Evolutionary conservation across 1,140 invertebrate species (phyloP).

Genomic region (Pseudoatta argentina): DNA sequence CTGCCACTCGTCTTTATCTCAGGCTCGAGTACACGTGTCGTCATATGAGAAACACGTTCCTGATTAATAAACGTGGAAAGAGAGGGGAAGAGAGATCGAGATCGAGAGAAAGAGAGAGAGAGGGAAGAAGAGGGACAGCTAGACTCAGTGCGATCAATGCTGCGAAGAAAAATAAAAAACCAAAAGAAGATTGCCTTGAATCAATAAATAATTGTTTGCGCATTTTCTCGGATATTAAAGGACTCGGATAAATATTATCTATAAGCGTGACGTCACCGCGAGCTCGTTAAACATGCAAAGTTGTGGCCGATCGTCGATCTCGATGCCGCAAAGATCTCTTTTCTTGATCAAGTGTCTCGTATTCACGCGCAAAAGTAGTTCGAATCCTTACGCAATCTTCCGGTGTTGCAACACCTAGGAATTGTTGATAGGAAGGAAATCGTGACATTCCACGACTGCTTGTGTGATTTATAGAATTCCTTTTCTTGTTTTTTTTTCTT

Average conservation of each 20-base stretch:
- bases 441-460: neutral
- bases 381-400: constrained; percentile 37
- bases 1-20: neutral
- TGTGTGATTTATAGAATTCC: neutral
- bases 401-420: neutral
- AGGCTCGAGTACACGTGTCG: neutral
- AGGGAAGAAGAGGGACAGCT: neutral
- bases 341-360: neutral
- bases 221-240: constrained; percentile 52
- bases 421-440: neutral
- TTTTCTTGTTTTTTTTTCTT: neutral
- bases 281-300: constrained; percentile 19
- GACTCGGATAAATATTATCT: neutral
- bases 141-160: constrained; percentile 54
- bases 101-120: neutral
- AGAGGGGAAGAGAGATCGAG: neutral
- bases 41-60: constrained; percentile 64
- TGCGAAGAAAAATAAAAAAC: constrained; percentile 76
- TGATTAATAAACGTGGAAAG: constrained; percentile 57
- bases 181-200: constrained; percentile 81
- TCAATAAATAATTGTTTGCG: constrained; percentile 77
- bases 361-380: constrained; percentile 35
- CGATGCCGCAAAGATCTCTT: constrained; percentile 31
- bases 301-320: neutral
- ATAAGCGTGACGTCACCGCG: constrained; percentile 4